Conservation (phyloP, 2,797 vertebrate genomes). For the Chromis chromis region DNA sequence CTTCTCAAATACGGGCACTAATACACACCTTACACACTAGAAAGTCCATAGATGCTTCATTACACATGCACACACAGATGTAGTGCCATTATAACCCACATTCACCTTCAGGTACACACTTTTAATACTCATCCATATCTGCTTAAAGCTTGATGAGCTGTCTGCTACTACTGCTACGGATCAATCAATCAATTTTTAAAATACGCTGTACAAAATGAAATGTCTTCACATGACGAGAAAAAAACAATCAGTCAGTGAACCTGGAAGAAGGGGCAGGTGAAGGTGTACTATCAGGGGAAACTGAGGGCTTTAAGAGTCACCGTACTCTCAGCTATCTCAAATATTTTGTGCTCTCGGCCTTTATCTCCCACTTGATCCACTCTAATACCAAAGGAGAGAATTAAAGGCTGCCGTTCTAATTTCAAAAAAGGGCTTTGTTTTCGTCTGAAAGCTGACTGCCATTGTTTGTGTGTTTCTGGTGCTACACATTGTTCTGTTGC, state of each 20-base stretch:
- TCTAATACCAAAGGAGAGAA: constrained; percentile 35
- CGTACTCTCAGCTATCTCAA: constrained; percentile 17
- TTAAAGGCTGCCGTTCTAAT: constrained; percentile 5
- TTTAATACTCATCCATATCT: constrained; percentile 25
- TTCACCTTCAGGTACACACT: not conserved
- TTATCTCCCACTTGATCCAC: constrained; percentile 39
- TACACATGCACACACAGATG: constrained; percentile 22
- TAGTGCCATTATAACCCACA: constrained; percentile 12
- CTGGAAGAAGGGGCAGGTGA: constrained; percentile 5
- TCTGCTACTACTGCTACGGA: constrained; percentile 17
- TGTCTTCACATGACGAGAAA: constrained; percentile 24
- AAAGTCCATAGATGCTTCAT: constrained; percentile 17
- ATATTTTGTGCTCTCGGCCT: constrained; percentile 30
- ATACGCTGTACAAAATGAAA: constrained; percentile 23
- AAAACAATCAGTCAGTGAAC: constrained; percentile 56
- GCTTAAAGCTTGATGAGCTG: not conserved
- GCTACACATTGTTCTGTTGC: constrained; percentile 31
- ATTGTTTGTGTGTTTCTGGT: constrained; percentile 26
- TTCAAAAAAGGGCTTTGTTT: constrained; percentile 43
- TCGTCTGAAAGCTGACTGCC: constrained; percentile 27
- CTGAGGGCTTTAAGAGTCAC: constrained; percentile 22
- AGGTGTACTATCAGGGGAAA: constrained; percentile 14
- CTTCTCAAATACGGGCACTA: constrained; percentile 31
- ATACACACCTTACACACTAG: constrained; percentile 17
- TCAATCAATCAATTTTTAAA: constrained; percentile 47